Evolutionary conservation across 2,888 invertebrate species (phyloP), one percentile per base, ranked within the genome.

Genomic region (Rhogogaster chlorosoma): DNA sequence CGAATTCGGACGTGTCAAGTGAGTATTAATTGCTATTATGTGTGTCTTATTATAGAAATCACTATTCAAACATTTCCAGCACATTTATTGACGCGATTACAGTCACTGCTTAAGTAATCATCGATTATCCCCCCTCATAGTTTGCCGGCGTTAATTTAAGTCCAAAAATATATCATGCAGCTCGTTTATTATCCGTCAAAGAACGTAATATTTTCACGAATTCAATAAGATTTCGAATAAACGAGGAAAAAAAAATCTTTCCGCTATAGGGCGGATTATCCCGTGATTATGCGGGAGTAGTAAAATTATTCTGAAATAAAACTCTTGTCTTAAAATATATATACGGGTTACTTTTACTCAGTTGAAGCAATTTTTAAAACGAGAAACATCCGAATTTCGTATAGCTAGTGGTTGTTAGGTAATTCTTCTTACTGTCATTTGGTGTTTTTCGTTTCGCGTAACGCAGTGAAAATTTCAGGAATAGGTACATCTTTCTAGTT

Each of bases 1-100:
- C 95, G 97, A 98, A 94, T 97, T 97, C 94, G 98, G 98, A 84
- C 95, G 98, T 93, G 96, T 98, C 91, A 95, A 95, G 96, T 97
- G 94, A 95, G 96, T 95, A 85, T 84, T 78, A 84, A 77, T 84
- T 77, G 84, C 70, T 84, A 32, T 61, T 80, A 32, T 83, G 1
- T 64, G 38, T 10, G 10, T 29, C 15, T 6, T 18, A 64, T n/a
- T 49, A 26, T 32, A 29, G 29, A 42, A 18, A 53, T 32, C 77
- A 77, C 29, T 29, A 32, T 29, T 10, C 29, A 26, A 49, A 71
- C 38, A 29, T 22, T 42, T 9, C 38, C 36, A 32, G 18, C 22
- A 71, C 71, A 22, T 38, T 38, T 7, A 38, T 38, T 38, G 38
- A 32, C n/a, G n/a, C 36, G 29, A 29, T 64, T 64, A 22, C 22